A percentile compares a stretch with the other conserved stretches of the same genome.
Conservation (phyloP, 2,888 invertebrate genomes). For the Cosmia trapezina region DNA sequence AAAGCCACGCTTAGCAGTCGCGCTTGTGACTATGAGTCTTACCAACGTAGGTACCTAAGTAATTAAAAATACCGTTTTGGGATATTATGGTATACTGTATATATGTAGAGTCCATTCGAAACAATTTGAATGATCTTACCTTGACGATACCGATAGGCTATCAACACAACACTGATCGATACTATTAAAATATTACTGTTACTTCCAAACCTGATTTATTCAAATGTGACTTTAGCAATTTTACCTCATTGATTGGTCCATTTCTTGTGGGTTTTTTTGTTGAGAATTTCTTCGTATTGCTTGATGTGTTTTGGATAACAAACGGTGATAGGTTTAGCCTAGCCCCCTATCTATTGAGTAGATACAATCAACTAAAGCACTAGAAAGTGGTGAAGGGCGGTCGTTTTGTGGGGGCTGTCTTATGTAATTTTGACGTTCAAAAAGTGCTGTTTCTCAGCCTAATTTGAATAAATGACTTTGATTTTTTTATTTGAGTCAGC, state of each 20-base stretch:
- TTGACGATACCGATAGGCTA: not conserved
- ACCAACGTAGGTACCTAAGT: too few species aligned
- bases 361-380: too few species aligned
- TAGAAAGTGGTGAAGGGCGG: too few species aligned
- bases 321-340: not conserved
- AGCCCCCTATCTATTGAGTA: too few species aligned
- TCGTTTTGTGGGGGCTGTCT: too few species aligned
- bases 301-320: constrained; percentile 7
- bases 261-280: constrained; percentile 18
- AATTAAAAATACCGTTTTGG: too few species aligned
- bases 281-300: constrained; percentile 3
- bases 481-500: too few species aligned
- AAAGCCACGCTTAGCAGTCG: too few species aligned
- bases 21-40: too few species aligned
- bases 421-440: too few species aligned
- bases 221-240: not conserved
- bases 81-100: not conserved
- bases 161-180: constrained; percentile 2
- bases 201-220: constrained; percentile 22
- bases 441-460: too few species aligned
- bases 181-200: constrained; percentile 12
- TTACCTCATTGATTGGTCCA: constrained; percentile 11
- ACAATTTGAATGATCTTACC: not conserved
- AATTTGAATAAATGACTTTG: too few species aligned
- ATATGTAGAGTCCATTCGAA: constrained; percentile 18